Percentiles rank a stretch among this genome's conserved stretches.
Evolutionary conservation across 2,888 invertebrate species (phyloP).

Genomic region (Drosophila sordidula): DNA sequence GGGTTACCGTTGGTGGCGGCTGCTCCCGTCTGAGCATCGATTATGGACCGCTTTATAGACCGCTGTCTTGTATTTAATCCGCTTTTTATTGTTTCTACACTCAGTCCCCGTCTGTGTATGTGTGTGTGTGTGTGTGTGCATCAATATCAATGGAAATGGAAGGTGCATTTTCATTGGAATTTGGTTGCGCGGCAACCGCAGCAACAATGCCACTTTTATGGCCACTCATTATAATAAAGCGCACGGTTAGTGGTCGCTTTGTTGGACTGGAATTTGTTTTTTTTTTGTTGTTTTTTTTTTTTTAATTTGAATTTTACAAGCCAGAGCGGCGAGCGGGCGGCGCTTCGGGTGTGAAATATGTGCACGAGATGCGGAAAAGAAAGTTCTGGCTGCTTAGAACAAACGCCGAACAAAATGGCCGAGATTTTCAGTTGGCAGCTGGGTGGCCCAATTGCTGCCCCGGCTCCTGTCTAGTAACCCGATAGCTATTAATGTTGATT

Average conservation of each 20-base stretch:
- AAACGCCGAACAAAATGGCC: conserved; percentile 39
- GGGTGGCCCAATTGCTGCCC: conserved; percentile 57
- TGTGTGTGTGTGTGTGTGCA: conserved; percentile 24
- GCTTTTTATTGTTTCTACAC: conserved; percentile 81
- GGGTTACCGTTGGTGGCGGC: conserved; percentile 50
- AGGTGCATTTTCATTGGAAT: conserved; percentile 79
- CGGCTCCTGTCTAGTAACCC: conserved; percentile 49
- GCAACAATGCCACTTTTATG: conserved; percentile 76
- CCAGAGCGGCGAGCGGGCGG: conserved; percentile 42
- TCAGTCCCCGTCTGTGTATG: conserved; percentile 36
- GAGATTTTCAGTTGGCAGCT: conserved; percentile 28
- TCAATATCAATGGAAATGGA: conserved; percentile 71
- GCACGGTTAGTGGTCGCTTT: conserved; percentile 76
- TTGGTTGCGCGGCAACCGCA: conserved; percentile 55
- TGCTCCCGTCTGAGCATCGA: conserved; percentile 74
- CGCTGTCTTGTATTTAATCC: conserved; percentile 77
- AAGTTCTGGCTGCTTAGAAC: conserved; percentile 51
- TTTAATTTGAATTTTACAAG: conserved; percentile 78
- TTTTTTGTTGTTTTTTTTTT: conserved; percentile 20
- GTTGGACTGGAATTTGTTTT: conserved; percentile 1
- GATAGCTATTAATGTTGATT: conserved; percentile 77
- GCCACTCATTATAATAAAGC: conserved; percentile 82
- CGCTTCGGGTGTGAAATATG: conserved; percentile 74
- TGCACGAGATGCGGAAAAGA: conserved; percentile 40
- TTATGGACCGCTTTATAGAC: conserved; percentile 71